Conservation (phyloP, 2,113 vertebrate species). For the Pipra filicauda region DNA sequence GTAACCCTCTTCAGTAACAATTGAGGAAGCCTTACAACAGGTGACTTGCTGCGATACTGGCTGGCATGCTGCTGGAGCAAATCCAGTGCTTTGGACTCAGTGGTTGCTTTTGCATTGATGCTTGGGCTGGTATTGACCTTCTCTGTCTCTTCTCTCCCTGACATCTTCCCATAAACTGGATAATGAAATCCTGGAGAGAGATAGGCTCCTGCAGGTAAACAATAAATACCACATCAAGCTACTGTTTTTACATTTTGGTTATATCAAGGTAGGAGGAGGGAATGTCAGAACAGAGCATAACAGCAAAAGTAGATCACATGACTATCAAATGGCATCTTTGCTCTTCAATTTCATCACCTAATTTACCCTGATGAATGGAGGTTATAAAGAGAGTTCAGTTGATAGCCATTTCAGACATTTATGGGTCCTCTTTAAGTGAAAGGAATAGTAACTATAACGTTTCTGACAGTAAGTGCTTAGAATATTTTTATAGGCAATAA, state of each 20-base stretch:
- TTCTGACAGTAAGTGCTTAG: conserved; percentile 72
- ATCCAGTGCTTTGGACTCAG: conserved; percentile 90
- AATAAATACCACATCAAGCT: conserved; percentile 63
- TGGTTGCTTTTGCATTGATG: conserved; percentile 81
- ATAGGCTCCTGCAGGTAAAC: conserved; percentile 79
- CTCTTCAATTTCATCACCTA: conserved; percentile 56
- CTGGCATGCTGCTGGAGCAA: conserved; percentile 91
- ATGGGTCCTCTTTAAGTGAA: conserved; percentile 69
- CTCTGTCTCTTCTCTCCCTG: conserved; percentile 93
- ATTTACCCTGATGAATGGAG: conserved; percentile 66
- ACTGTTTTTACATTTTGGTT: conserved; percentile 29
- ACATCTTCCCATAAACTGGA: conserved; percentile 96
- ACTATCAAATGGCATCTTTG: not conserved
- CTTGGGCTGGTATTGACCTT: conserved; percentile 85
- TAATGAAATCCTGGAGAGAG: conserved; percentile 95
- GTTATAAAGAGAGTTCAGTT: conserved; percentile 68
- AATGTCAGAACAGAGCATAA: not conserved
- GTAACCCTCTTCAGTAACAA: not conserved
- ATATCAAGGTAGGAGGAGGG: not conserved
- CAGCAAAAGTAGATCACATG: conserved; percentile 21
- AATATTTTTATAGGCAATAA: conserved; percentile 77
- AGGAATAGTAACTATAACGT: conserved; percentile 71
- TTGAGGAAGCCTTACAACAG: conserved; percentile 81
- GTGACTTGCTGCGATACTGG: conserved; percentile 93
- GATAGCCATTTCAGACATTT: conserved; percentile 68